Percentiles rank a stretch among this genome's conserved stretches.
Evolutionary conservation across 2,113 vertebrate genomes (phyloP).

Genomic region (Amia ocellicauda): DNA sequence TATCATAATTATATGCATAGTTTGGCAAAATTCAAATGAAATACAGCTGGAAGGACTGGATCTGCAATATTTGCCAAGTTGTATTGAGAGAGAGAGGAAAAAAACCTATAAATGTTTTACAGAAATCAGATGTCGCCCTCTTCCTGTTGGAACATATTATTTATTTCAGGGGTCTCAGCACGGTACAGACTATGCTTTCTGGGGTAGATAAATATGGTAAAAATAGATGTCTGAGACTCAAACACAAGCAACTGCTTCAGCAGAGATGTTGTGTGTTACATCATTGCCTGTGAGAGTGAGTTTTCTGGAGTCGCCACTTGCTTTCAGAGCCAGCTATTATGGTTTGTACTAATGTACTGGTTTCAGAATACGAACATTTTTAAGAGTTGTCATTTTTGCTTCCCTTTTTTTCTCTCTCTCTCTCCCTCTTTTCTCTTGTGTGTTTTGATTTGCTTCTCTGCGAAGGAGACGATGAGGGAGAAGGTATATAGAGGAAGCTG

Average conservation of each 20-base stretch:
- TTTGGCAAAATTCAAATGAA: slow-evolving; percentile 22
- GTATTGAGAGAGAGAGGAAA: neutral
- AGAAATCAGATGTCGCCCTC: slow-evolving; percentile 39
- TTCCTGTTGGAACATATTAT: slow-evolving; percentile 53
- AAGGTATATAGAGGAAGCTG: slow-evolving; percentile 35
- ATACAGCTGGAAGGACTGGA: neutral
- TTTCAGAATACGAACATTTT: slow-evolving; percentile 72
- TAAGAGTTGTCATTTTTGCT: slow-evolving; percentile 71
- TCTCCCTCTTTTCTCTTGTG: slow-evolving; percentile 50
- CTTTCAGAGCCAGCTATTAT: slow-evolving; percentile 65
- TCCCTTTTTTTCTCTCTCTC: slow-evolving; percentile 48
- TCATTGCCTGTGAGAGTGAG: slow-evolving; percentile 66
- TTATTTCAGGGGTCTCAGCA: slow-evolving; percentile 63
- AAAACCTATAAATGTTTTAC: slow-evolving; percentile 13
- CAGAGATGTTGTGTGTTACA: slow-evolving; percentile 70
- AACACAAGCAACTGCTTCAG: slow-evolving; percentile 71
- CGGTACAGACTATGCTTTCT: slow-evolving; percentile 63
- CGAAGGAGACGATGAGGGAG: slow-evolving; percentile 41
- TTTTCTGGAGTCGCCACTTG: slow-evolving; percentile 56
- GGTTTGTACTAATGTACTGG: slow-evolving; percentile 75
- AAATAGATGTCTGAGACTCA: slow-evolving; percentile 66
- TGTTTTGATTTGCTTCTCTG: slow-evolving; percentile 42
- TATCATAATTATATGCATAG: slow-evolving; percentile 13
- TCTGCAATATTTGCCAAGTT: neutral
- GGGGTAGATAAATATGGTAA: slow-evolving; percentile 63